Evolutionary conservation across 2,113 vertebrate species (phyloP).

Genomic region (Haemorhous mexicanus): DNA sequence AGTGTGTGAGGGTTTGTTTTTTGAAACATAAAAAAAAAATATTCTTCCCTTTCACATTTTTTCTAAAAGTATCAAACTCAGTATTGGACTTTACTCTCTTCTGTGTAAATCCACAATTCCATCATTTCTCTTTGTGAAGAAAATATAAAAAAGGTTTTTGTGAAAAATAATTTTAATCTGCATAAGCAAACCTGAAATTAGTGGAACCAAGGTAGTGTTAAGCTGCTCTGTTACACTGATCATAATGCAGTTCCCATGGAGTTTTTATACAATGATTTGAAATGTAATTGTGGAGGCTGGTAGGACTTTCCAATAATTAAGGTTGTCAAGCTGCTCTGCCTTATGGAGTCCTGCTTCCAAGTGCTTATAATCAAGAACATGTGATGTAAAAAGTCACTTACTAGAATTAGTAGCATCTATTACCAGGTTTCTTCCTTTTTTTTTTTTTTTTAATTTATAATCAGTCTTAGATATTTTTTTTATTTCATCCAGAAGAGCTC

Average conservation of each 20-base stretch:
- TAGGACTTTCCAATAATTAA: background rate
- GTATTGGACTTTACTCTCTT: background rate
- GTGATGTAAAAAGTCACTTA: background rate
- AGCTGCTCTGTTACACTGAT: background rate
- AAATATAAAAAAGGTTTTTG: background rate
- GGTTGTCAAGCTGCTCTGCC: background rate
- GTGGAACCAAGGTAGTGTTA: background rate
- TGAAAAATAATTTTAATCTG: background rate
- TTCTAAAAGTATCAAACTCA: background rate
- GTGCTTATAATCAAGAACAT: background rate
- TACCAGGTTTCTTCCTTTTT: background rate
- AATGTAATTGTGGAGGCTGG: background rate
- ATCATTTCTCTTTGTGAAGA: background rate
- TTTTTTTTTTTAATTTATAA: background rate
- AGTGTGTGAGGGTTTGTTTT: background rate
- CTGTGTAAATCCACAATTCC: background rate
- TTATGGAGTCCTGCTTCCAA: background rate
- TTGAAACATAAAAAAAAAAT: background rate
- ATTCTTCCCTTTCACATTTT: background rate
- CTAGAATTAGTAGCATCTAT: background rate
- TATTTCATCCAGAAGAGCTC: background rate
- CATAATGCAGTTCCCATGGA: background rate
- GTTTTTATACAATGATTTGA: background rate
- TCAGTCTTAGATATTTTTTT: background rate
- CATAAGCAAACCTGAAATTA: background rate